phyloP scores from a whole-genome alignment of 2,888 invertebrate species.

The Acronicta aceris region DNA sequence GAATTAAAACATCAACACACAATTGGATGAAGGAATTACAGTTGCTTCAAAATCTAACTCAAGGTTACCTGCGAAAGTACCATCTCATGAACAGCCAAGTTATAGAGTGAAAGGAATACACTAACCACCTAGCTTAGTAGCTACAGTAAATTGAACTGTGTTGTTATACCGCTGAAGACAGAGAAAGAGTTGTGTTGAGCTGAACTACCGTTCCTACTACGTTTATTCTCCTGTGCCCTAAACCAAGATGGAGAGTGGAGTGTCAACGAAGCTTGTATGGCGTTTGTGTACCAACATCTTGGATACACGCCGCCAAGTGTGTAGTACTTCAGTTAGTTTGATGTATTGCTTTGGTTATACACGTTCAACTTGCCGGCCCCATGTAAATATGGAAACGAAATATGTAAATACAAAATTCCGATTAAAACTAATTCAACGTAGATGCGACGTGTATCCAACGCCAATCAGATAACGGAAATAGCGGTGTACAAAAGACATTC shows the following conservation, averaged over 20 bases:
- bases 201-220: constrained; percentile 4
- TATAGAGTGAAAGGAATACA: no score
- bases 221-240: not conserved
- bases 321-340: constrained; percentile 35
- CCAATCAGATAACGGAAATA: constrained; percentile 27
- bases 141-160: not conserved
- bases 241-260: constrained; percentile 9
- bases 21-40: not conserved
- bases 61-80: not conserved
- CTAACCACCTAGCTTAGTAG: not conserved
- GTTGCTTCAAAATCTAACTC: not conserved
- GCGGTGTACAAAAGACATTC: constrained; percentile 41
- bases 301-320: constrained; percentile 34
- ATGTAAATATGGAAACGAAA: constrained; percentile 30
- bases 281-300: constrained; percentile 5
- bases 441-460: constrained; percentile 31
- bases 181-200: no score
- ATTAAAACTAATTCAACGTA: constrained; percentile 17
- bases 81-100: no score
- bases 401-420: constrained; percentile 17
- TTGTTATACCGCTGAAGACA: no score
- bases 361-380: constrained; percentile 15
- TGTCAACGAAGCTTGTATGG: constrained; percentile 5
- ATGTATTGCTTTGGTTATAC: constrained; percentile 41
- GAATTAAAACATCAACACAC: no score